Percentiles rank a stretch among this genome's conserved stretches.
Conservation (phyloP, 1,140 invertebrate species). For the Aphelenchoides besseyi region DNA sequence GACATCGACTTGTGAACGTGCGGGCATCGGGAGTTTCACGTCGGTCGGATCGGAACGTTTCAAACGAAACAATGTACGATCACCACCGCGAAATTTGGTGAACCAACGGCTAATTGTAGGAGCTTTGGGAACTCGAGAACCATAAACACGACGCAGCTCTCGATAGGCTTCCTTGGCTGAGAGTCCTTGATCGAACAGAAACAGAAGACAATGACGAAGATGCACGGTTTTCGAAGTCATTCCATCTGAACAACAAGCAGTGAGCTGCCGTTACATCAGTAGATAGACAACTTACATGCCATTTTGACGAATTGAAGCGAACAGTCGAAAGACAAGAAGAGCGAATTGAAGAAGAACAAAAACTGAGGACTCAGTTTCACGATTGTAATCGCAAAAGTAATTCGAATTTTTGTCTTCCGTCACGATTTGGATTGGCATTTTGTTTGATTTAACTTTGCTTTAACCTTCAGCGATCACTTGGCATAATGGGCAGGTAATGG, state of each 20-base stretch:
- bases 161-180: not conserved
- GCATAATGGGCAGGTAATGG: no score
- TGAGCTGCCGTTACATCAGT: not conserved
- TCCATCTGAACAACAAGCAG: not conserved
- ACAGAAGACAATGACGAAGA: constrained; percentile 3
- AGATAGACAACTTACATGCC: not conserved
- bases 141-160: not conserved
- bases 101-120: not conserved
- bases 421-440: not conserved
- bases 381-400: no score
- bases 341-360: not conserved
- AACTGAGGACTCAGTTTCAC: not conserved
- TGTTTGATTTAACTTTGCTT: not conserved
- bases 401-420: no score
- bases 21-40: not conserved
- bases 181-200: constrained; percentile 1
- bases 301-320: constrained; percentile 9
- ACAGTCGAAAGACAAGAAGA: not conserved
- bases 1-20: no score
- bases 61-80: not conserved
- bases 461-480: not conserved
- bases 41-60: not conserved
- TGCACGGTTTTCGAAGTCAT: not conserved
- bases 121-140: not conserved
- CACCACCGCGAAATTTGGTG: not conserved